phyloP scores from a whole-genome alignment of 2,797 vertebrate species.

The Taenioides sp. region DNA sequence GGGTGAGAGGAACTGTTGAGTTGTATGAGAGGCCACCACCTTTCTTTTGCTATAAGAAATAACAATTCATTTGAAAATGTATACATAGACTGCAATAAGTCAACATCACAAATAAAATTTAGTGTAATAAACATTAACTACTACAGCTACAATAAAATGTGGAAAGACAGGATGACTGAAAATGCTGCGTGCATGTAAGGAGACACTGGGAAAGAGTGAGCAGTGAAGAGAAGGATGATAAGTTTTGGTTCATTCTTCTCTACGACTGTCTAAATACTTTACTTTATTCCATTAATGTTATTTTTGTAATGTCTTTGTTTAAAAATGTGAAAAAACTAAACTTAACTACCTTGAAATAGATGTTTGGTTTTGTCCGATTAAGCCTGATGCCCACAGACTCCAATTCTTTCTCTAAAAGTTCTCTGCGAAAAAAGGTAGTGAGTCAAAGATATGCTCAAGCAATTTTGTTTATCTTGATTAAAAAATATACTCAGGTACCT shows the following conservation, averaged over 20 bases:
- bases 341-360: constrained; percentile 96
- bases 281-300: no score
- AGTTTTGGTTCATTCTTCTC: no score
- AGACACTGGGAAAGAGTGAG: no score
- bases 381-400: constrained; percentile 97
- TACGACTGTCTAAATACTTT: no score
- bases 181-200: no score
- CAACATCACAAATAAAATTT: neutral
- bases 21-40: constrained; percentile 97
- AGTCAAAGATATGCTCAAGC: neutral
- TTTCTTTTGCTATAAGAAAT: constrained; percentile 88
- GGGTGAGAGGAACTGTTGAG: constrained; percentile 92
- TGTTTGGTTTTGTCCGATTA: constrained; percentile 94
- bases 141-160: no score
- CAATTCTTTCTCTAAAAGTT: constrained; percentile 93
- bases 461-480: neutral
- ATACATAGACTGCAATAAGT: no score
- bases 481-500: constrained; percentile 72
- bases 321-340: neutral
- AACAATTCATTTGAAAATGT: neutral
- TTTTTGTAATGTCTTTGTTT: no score
- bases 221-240: no score
- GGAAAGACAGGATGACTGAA: no score
- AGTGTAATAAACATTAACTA: neutral
- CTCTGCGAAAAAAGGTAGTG: constrained; percentile 62